A percentile compares a stretch with the other conserved stretches of the same genome.
These are phyloP conservation scores for Eulithis prunata DNA, from an alignment of 2,888 invertebrate species.

Conservation along the genomic window DNA sequence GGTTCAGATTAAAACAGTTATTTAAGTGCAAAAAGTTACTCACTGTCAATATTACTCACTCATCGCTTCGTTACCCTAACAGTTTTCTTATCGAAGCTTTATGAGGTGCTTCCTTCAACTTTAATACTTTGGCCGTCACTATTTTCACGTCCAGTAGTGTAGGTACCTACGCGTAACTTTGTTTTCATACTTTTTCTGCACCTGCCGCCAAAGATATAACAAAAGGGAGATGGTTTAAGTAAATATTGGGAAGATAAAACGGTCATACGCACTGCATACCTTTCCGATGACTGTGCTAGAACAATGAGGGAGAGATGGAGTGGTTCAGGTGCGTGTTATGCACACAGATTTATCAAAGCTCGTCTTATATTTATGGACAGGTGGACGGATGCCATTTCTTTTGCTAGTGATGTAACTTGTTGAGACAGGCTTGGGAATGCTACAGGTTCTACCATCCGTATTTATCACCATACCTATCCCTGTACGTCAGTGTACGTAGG, in stretches of 20 bases:
- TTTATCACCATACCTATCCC: not conserved
- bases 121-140: conserved; percentile 52
- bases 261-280: conserved; percentile 52
- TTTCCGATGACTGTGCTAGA: conserved; percentile 66
- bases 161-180: conserved; percentile 44
- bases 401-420: conserved; percentile 25
- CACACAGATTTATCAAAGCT: conserved; percentile 44
- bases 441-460: conserved; percentile 2
- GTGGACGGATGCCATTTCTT: conserved; percentile 36
- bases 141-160: conserved; percentile 63
- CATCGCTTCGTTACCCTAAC: conserved; percentile 31
- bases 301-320: conserved; percentile 66
- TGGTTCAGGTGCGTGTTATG: conserved; percentile 67
- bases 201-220: conserved; percentile 64
- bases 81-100: conserved; percentile 51
- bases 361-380: conserved; percentile 41
- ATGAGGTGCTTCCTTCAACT: conserved; percentile 54
- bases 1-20: not conserved
- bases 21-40: not conserved
- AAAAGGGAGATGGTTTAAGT: conserved; percentile 58
- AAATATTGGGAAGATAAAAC: conserved; percentile 64
- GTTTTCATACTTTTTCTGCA: conserved; percentile 63
- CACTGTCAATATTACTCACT: conserved; percentile 29
- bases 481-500: no score
- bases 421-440: conserved; percentile 16